A percentile compares a stretch with the other conserved stretches of the same genome.
phyloP scores from a whole-genome alignment of 2,888 invertebrate genomes.

The Eupsilia transversa region DNA sequence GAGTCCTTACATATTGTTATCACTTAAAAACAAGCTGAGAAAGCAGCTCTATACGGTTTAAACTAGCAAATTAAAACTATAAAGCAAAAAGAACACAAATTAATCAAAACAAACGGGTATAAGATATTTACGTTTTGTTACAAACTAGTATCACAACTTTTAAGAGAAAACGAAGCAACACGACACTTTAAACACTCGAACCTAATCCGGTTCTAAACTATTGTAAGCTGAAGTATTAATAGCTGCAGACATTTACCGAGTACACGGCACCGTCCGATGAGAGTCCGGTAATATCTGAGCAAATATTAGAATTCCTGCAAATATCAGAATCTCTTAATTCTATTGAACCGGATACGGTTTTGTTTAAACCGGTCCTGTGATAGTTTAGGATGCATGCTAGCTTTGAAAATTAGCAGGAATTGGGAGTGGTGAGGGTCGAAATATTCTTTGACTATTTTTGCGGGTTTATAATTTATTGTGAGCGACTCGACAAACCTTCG shows the following conservation, averaged over 20 bases:
- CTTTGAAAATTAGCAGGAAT: slow-evolving; percentile 15
- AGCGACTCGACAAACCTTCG: no score
- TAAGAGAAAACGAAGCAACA: not conserved
- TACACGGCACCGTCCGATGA: slow-evolving; percentile 1
- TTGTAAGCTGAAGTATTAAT: slow-evolving; percentile 38
- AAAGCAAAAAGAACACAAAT: no score
- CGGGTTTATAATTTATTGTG: no score
- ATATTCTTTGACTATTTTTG: not conserved
- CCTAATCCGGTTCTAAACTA: slow-evolving; percentile 42
- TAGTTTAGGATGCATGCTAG: slow-evolving; percentile 16
- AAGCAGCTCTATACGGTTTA: no score
- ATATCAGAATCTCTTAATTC: slow-evolving; percentile 40
- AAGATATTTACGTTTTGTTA: no score
- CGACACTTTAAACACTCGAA: not conserved
- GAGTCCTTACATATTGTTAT: no score
- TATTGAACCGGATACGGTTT: slow-evolving; percentile 35
- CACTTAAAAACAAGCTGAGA: no score
- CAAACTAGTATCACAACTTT: no score
- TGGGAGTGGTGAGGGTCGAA: not conserved
- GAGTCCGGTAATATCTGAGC: slow-evolving; percentile 57
- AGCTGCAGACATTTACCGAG: slow-evolving; percentile 45
- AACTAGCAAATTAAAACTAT: no score
- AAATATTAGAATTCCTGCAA: slow-evolving; percentile 55
- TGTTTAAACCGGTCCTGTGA: slow-evolving; percentile 25
- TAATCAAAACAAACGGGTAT: no score